Conservation (phyloP, 2,797 vertebrate genomes). For the Epinephelus awoara region DNA sequence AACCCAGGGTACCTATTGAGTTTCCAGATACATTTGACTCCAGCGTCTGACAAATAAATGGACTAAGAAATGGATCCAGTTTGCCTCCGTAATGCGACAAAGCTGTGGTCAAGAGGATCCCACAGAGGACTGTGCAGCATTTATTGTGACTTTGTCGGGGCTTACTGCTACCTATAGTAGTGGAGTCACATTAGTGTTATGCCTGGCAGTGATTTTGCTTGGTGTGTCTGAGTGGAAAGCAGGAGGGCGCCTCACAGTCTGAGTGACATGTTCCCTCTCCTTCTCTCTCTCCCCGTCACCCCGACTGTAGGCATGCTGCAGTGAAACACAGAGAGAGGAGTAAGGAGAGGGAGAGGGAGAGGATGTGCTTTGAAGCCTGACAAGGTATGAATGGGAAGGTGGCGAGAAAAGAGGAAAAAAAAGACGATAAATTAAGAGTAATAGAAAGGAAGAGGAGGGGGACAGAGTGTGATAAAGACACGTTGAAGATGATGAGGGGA, state of each 20-base stretch:
- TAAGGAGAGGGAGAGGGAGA: not conserved
- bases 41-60: conserved; percentile 45
- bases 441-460: conserved; percentile 28
- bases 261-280: conserved; percentile 33
- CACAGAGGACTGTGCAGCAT: not conserved
- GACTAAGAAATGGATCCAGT: conserved; percentile 9
- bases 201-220: conserved; percentile 20
- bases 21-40: conserved; percentile 52
- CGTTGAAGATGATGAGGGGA: conserved; percentile 47
- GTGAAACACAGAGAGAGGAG: conserved; percentile 39
- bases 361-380: conserved; percentile 28
- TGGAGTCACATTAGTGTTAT: conserved; percentile 29
- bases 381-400: conserved; percentile 34
- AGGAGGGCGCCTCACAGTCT: conserved; percentile 33
- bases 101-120: conserved; percentile 12
- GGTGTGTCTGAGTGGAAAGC: conserved; percentile 30
- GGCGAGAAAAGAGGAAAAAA: not conserved
- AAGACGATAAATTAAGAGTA: conserved; percentile 44
- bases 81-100: conserved; percentile 12
- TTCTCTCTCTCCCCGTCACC: conserved; percentile 27
- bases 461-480: conserved; percentile 44
- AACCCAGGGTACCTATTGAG: conserved; percentile 56
- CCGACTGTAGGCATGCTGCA: conserved; percentile 54
- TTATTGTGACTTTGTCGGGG: conserved; percentile 26
- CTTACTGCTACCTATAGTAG: conserved; percentile 28